These are phyloP conservation scores for Chrysochloris asiatica DNA, from an alignment of 2,113 vertebrate genomes.

Conservation along the genomic window DNA sequence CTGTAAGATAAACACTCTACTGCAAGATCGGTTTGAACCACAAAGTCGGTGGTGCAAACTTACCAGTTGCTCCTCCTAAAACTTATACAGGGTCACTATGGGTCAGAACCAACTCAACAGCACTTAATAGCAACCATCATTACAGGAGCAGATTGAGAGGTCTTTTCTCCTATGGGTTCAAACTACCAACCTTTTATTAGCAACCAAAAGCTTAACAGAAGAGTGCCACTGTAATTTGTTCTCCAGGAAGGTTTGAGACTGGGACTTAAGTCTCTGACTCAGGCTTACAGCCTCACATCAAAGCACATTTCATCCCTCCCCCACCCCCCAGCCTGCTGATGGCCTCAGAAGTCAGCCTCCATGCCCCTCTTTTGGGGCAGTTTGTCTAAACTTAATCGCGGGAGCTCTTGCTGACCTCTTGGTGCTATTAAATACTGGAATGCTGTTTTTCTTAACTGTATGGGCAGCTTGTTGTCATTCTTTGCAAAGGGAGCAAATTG, in stretches of 20 bases:
- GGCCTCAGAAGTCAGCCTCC: slow-evolving; percentile 28
- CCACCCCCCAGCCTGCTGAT: too few relatives aligned
- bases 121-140: too few relatives aligned
- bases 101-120: too few relatives aligned
- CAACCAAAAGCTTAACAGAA: neutral
- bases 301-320: neutral
- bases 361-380: neutral
- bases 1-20: too few relatives aligned
- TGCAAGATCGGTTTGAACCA: too few relatives aligned
- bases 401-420: neutral
- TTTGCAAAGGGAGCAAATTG: slow-evolving; percentile 55
- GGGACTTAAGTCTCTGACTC: neutral
- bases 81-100: too few relatives aligned
- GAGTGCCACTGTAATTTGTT: neutral
- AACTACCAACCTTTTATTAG: neutral
- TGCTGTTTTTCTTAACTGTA: neutral
- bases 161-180: neutral
- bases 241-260: slow-evolving; percentile 7
- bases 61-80: too few relatives aligned
- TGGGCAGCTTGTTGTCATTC: slow-evolving; percentile 37
- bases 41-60: too few relatives aligned
- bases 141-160: neutral
- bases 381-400: slow-evolving; percentile 8
- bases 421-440: neutral
- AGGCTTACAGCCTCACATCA: neutral